phyloP scores from a whole-genome alignment of 2,888 invertebrate genomes.

The Subacronicta megacephala region DNA sequence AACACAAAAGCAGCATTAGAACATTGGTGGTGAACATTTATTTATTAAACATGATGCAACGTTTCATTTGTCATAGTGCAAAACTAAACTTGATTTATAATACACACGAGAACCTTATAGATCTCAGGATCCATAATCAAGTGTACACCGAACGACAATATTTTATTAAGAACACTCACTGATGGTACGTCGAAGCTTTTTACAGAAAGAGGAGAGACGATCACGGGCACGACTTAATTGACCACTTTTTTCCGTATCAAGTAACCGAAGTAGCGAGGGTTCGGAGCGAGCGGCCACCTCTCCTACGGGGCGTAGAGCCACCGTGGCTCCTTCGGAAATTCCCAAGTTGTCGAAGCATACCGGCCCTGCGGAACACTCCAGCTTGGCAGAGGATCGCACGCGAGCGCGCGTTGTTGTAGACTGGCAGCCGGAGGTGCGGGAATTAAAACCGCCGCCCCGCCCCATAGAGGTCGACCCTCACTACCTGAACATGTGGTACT shows the following conservation, averaged over 20 bases:
- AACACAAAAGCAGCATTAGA: constrained; percentile 89
- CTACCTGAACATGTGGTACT: constrained; percentile 70
- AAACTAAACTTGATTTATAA: constrained; percentile 32
- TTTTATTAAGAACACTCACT: constrained; percentile 78
- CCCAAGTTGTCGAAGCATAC: constrained; percentile 88
- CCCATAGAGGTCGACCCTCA: constrained; percentile 69
- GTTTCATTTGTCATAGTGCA: constrained; percentile 46
- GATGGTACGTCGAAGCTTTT: constrained; percentile 86
- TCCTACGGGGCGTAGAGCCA: constrained; percentile 79
- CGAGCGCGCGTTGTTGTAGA: constrained; percentile 82
- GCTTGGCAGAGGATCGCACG: constrained; percentile 83
- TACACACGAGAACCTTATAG: constrained; percentile 22
- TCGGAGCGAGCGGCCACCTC: constrained; percentile 81
- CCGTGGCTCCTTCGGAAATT: constrained; percentile 77
- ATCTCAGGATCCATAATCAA: constrained; percentile 22
- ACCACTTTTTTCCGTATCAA: constrained; percentile 81
- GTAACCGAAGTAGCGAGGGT: constrained; percentile 81
- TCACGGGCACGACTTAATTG: constrained; percentile 85
- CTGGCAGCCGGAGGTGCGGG: constrained; percentile 75
- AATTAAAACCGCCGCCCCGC: constrained; percentile 64
- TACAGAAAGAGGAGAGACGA: constrained; percentile 84
- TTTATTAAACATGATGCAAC: constrained; percentile 64
- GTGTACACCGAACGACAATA: constrained; percentile 27
- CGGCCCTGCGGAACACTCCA: constrained; percentile 87
- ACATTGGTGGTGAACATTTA: constrained; percentile 73